Percentiles rank a stretch among this genome's conserved stretches.
phyloP scores from a whole-genome alignment of 2,113 vertebrate species.

The Todiramphus saurophagus region DNA sequence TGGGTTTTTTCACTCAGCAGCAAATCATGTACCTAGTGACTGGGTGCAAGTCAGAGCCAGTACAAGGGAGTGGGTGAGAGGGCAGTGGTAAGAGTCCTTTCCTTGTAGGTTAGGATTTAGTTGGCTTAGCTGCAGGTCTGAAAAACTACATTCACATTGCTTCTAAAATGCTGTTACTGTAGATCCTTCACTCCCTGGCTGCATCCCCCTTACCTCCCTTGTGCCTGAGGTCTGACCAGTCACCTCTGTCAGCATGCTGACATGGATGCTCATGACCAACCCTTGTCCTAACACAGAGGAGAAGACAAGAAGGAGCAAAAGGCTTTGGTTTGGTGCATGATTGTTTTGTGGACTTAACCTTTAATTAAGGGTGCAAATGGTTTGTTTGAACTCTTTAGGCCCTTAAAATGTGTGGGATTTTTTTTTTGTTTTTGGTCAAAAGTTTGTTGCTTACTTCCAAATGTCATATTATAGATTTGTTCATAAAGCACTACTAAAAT shows the following conservation, averaged over 20 bases:
- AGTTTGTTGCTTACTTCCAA: neutral
- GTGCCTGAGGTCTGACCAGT: neutral
- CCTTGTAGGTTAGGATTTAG: neutral
- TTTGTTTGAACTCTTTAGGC: neutral
- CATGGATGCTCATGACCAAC: neutral
- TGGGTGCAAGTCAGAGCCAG: neutral
- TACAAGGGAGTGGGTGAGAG: neutral
- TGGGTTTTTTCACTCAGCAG: neutral
- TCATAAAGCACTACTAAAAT: neutral
- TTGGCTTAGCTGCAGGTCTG: neutral
- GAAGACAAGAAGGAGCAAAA: neutral
- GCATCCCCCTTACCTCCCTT: neutral
- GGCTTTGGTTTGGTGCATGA: neutral
- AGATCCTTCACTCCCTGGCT: fast-evolving
- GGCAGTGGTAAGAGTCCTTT: neutral
- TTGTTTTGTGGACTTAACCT: neutral
- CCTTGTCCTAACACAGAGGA: neutral
- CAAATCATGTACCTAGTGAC: fast-evolving
- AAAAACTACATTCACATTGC: neutral
- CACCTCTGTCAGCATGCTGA: neutral
- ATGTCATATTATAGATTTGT: neutral
- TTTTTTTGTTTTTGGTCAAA: neutral
- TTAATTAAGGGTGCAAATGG: neutral
- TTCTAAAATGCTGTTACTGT: neutral
- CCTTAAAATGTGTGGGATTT: neutral